Percentiles rank a stretch among this genome's conserved stretches.
Evolutionary conservation across 2,113 vertebrate species (phyloP).

Genomic region (Isurus oxyrinchus): DNA sequence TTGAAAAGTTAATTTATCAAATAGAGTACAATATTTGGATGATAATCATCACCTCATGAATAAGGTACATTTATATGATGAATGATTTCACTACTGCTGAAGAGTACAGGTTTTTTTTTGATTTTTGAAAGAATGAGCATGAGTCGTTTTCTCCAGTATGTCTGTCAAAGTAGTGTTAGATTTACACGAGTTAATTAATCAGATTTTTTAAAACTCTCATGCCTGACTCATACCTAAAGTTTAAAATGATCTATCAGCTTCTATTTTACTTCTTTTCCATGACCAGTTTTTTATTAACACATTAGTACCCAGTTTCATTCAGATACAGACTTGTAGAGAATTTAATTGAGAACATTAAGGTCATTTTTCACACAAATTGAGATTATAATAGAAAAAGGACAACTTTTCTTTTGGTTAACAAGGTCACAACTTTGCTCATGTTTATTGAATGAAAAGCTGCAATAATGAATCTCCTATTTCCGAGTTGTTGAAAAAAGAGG

Average conservation of each 20-base stretch:
- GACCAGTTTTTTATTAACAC: not conserved
- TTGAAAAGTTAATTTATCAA: constrained; percentile 2
- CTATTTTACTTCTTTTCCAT: not conserved
- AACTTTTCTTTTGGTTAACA: not conserved
- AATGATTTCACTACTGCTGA: not conserved
- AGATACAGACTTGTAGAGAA: not conserved
- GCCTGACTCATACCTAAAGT: not conserved
- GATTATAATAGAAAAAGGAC: not conserved
- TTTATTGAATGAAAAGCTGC: not conserved
- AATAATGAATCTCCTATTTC: not conserved
- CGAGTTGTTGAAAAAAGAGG: not conserved
- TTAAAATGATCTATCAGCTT: not conserved
- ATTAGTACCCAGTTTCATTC: not conserved
- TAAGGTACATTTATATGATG: not conserved
- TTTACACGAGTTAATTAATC: not conserved
- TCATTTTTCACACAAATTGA: not conserved
- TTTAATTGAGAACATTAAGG: not conserved
- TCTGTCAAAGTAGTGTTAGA: not conserved
- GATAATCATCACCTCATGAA: not conserved
- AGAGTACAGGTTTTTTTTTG: not conserved
- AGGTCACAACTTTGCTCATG: not conserved
- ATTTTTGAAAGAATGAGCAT: not conserved
- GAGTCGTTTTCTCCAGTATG: not conserved
- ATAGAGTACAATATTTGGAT: not conserved
- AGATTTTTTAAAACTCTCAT: not conserved